Conservation (phyloP, 2,888 invertebrate genomes). For the Ormyrus labotus region DNA sequence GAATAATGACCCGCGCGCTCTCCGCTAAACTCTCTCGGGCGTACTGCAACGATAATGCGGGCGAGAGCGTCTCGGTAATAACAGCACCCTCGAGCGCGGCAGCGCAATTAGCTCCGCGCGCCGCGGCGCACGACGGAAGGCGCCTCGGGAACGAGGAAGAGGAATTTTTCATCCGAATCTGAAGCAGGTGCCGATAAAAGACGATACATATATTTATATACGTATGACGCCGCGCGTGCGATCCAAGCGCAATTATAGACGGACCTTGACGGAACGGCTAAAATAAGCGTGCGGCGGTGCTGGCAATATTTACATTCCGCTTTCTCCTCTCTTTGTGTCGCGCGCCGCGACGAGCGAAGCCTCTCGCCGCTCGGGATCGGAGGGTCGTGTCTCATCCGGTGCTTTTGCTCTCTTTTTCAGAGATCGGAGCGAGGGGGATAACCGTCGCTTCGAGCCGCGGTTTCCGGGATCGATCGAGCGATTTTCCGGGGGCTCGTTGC, state of each 20-base stretch:
- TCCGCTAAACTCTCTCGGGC: not conserved
- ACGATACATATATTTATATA: not conserved
- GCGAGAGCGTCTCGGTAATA: not conserved
- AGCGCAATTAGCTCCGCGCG: not conserved
- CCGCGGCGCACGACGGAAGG: not conserved
- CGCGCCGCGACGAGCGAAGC: too few species aligned
- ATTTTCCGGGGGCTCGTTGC: too few species aligned
- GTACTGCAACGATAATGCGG: not conserved
- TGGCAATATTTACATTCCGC: slow-evolving; percentile 39
- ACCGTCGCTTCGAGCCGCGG: too few species aligned
- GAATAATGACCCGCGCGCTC: slow-evolving; percentile 1
- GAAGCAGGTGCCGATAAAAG: too few species aligned
- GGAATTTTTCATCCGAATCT: slow-evolving; percentile 6
- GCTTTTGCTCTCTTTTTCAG: too few species aligned
- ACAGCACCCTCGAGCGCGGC: not conserved
- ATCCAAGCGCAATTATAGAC: too few species aligned
- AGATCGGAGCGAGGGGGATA: too few species aligned
- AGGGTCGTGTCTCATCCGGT: too few species aligned
- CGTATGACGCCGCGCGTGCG: not conserved
- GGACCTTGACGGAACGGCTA: too few species aligned
- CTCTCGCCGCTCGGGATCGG: too few species aligned
- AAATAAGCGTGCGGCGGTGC: too few species aligned
- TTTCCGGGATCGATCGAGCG: too few species aligned
- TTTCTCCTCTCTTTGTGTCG: not conserved
- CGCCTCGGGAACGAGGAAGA: slow-evolving; percentile 41